Conservation (phyloP, 2,888 invertebrate genomes). For the Nomada fabriciana region DNA sequence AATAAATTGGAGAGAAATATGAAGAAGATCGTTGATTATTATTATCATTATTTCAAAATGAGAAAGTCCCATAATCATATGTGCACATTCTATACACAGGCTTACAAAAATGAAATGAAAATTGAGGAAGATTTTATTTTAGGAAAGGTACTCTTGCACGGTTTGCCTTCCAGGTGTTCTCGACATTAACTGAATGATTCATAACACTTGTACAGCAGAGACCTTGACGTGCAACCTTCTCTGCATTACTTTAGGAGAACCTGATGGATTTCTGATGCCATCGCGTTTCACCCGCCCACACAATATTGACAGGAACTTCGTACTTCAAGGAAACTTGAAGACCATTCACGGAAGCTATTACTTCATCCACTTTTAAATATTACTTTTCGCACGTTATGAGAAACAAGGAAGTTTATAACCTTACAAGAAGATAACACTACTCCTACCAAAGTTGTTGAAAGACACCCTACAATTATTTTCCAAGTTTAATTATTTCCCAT, state of each 20-base stretch:
- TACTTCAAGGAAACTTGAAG: background rate
- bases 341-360: background rate
- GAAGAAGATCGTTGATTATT: too few species aligned
- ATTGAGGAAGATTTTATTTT: slow-evolving; percentile 1
- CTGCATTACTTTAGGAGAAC: slow-evolving; percentile 5
- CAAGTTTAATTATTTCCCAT: too few species aligned
- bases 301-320: background rate
- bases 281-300: background rate
- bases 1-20: too few species aligned
- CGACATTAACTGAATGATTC: slow-evolving; percentile 29
- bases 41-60: background rate
- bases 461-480: background rate
- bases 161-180: slow-evolving; percentile 2
- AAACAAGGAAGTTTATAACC: too few species aligned
- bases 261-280: slow-evolving; percentile 2
- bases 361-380: background rate
- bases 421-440: too few species aligned
- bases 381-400: too few species aligned
- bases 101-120: too few species aligned
- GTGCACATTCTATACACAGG: too few species aligned
- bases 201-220: slow-evolving; percentile 11
- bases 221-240: slow-evolving; percentile 28
- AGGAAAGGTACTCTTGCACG: background rate
- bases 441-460: background rate
- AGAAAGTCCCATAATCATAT: background rate